Evolutionary conservation across 2,113 vertebrate species (phyloP), one percentile per base, ranked within the genome.

Genomic region (Aythya baeri): DNA sequence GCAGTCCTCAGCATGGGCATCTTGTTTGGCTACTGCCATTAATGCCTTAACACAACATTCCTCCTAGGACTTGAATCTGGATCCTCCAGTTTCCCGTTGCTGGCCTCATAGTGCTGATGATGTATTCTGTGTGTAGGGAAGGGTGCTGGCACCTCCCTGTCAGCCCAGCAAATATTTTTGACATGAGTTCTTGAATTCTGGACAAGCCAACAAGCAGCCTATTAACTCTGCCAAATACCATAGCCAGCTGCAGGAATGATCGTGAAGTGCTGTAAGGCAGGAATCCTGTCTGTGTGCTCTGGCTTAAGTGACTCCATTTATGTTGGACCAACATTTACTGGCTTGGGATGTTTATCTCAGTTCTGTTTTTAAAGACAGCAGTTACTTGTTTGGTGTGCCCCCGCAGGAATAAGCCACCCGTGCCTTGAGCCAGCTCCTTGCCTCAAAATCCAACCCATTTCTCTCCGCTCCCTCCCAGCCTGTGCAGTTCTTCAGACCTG

Each of bases 161-260:
- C 90, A 94, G 82, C 75, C 92, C 85, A 94, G 92, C 93, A 91
- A 95, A 94, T 95, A 95, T 75, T 94, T 96, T 86, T 94, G 93
- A 88, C 89, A n/a, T 95, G 91, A 94, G 88, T 92, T 95, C 84
- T 81, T 67, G 86, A 87, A 65, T 94, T 94, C 74, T 88, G 93
- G 57, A 95, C 17, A 38, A 36, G 86, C 58, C 89, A 84, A 46
- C 83, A 59, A 55, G 86, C 52, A 67, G 76, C 65, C 68, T 93
- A 44, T 86, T 88, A 94, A 82, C 5, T 1, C 68, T 81, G 71
- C 46, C 43, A 67, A 74, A 78, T 82, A 14, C 90, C 86, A 76
- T 83, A 57, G 36, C 80, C 67, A 50, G 1, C n/a, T 43, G 86
- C 92, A 52, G 5, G 77, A 59, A 79, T 0, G 59, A 5, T 95